Base-by-base conservation (phyloP, 2,113 vertebrate species). In the Pluvianellus socialis region DNA sequence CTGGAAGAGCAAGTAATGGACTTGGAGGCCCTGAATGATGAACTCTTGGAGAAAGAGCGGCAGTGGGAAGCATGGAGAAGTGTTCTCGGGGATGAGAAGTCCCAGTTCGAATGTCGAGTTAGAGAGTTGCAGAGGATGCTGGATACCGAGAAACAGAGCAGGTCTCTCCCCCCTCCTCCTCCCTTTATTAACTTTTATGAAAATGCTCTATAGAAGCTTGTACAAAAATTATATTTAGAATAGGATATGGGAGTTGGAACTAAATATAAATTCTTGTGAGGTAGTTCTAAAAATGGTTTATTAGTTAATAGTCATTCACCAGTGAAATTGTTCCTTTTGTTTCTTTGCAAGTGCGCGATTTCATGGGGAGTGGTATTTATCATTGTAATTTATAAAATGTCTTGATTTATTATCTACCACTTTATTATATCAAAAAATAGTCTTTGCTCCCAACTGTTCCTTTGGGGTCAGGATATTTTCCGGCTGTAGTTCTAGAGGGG, bases 1-100 rank as follows among this genome's bases (percentile, higher is more conserved):
- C 97, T 99, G 97, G 99, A 99, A 96, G 99, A 99, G 92, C 99
- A 99, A 98, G 99, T 99, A 52, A 97, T 99, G 98, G 99, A 99
- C 88, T 96, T 99, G 94, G 99, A 99, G 98, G 99, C 98, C 17
- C 96, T 99, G 94, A 99, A 99, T 5, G 99, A 99, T 3, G 99
- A 99, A 97, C 98, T 99, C 79, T 72, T 99, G 96, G 99, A 99
- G 94, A 99, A 99, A 81, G 99, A 99, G 97, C 98, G 99, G n/a
- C 99, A 99, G 98, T 99, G 99, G 99, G 99, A 99, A 89, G 99
- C 98, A 28, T 99, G 99, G 99, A 98, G 99, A 97, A 97, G 97
- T 3, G 98, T 99, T 38, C 98, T 99, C 50, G 99, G 99, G 11
- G 99, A 99, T 5, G 99, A 99, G 98, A 99, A 99, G 97, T 98